Percentiles rank a stretch among this genome's conserved stretches.
Conservation (phyloP, 2,888 invertebrate species). For the Plagiodera versicolora region DNA sequence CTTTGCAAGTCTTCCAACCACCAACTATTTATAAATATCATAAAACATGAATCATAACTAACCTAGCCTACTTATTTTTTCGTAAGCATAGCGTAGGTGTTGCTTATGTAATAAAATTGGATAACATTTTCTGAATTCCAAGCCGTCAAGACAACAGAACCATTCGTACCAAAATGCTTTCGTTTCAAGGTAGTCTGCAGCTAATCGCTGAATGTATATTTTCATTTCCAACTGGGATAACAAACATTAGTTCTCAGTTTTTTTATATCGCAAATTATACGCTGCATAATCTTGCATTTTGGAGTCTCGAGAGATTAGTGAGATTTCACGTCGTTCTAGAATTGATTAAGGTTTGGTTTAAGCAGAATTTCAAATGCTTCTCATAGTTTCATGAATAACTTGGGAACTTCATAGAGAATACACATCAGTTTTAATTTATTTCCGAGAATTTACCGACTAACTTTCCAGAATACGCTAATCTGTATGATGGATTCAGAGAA, state of each 20-base stretch:
- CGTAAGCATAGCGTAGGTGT: background rate
- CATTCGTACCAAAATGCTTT: background rate
- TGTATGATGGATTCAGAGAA: background rate
- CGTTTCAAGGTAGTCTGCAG: background rate
- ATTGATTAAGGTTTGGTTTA: background rate
- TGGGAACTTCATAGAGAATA: background rate
- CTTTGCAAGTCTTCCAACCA: background rate
- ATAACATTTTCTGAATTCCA: conserved; percentile 6
- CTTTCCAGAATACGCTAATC: background rate
- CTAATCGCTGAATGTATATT: background rate
- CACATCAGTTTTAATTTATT: background rate
- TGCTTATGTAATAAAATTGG: background rate
- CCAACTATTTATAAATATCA: conserved; percentile 3
- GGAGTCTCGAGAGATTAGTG: too few relatives aligned
- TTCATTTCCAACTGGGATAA: too few relatives aligned
- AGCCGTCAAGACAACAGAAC: background rate
- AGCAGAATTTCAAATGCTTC: background rate
- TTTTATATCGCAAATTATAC: too few relatives aligned
- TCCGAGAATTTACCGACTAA: background rate
- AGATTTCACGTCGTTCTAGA: background rate
- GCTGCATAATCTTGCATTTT: too few relatives aligned
- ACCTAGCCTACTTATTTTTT: conserved; percentile 8
- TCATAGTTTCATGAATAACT: background rate
- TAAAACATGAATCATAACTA: conserved; percentile 6
- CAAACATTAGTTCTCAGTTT: too few relatives aligned